Evolutionary conservation across 2,113 vertebrate genomes (phyloP).

Genomic region (Hystrix brachyura): DNA sequence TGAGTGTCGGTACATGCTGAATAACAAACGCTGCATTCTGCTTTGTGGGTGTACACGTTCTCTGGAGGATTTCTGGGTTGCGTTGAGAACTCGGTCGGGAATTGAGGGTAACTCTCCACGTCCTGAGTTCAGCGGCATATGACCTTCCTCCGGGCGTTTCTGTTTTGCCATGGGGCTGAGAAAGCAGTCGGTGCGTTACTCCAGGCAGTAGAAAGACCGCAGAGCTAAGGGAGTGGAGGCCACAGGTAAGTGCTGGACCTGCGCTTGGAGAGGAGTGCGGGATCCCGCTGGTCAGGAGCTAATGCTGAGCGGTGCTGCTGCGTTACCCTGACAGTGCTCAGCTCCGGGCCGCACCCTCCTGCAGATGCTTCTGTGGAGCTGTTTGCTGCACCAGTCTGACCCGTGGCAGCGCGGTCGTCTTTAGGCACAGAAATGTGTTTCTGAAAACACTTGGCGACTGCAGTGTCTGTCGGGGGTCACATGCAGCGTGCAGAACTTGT

Average conservation of each 20-base stretch:
- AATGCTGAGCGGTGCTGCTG: neutral
- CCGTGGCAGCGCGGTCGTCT: neutral
- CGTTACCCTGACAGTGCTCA: neutral
- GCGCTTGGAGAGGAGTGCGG: neutral
- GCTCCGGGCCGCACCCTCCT: neutral
- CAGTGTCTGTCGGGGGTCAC: neutral
- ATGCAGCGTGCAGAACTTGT: neutral
- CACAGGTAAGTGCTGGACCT: neutral
- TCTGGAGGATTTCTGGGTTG: neutral
- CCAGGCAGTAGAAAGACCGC: neutral
- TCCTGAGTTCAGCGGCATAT: neutral
- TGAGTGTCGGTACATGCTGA: neutral
- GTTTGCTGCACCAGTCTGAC: neutral
- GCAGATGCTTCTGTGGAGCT: constrained; percentile 8
- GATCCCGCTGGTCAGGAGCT: neutral
- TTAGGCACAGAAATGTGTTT: neutral
- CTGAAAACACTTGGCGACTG: neutral
- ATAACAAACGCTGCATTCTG: neutral
- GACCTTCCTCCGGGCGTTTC: neutral
- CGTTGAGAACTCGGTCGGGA: neutral
- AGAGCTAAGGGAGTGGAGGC: neutral
- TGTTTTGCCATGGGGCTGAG: neutral
- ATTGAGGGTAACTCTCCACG: neutral
- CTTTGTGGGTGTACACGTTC: neutral
- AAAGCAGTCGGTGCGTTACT: neutral